Conservation (phyloP, 30 jellyfish, hydroid and myxozoan genomes). For the Mastigias papua region DNA sequence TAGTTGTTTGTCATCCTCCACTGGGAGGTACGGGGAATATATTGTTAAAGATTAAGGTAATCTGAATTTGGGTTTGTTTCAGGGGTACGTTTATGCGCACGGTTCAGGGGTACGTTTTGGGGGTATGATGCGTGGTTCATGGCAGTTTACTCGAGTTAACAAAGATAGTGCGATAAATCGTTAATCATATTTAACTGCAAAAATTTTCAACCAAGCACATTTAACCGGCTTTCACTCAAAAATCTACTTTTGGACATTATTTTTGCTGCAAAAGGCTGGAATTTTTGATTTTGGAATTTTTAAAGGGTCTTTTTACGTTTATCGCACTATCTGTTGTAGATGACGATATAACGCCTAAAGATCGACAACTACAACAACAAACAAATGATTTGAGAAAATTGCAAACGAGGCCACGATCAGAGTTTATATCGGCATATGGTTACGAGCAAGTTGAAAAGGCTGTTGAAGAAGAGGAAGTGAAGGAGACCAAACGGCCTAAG, state of each 20-base stretch:
- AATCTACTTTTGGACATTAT: background rate
- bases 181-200: background rate
- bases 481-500: constrained; percentile 4
- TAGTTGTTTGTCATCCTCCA: too few relatives aligned
- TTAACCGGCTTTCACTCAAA: background rate
- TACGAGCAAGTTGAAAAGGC: constrained; percentile 51
- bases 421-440: constrained; percentile 49
- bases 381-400: constrained; percentile 47
- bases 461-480: background rate
- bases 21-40: too few relatives aligned
- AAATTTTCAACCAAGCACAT: background rate
- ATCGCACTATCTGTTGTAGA: constrained; percentile 82
- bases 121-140: background rate
- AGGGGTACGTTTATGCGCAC: too few relatives aligned
- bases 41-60: too few relatives aligned
- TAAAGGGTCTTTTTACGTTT: constrained; percentile 44
- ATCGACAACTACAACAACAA: constrained; percentile 65
- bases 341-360: constrained; percentile 24
- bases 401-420: constrained; percentile 29
- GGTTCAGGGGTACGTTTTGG: too few relatives aligned
- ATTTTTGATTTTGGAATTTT: background rate
- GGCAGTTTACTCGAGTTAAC: constrained; percentile 5
- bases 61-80: too few relatives aligned
- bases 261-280: background rate
- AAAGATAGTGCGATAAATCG: constrained; percentile 55